These are phyloP conservation scores for Lithophane ornitopus DNA, from an alignment of 2,888 invertebrate species.

Conservation along the genomic window DNA sequence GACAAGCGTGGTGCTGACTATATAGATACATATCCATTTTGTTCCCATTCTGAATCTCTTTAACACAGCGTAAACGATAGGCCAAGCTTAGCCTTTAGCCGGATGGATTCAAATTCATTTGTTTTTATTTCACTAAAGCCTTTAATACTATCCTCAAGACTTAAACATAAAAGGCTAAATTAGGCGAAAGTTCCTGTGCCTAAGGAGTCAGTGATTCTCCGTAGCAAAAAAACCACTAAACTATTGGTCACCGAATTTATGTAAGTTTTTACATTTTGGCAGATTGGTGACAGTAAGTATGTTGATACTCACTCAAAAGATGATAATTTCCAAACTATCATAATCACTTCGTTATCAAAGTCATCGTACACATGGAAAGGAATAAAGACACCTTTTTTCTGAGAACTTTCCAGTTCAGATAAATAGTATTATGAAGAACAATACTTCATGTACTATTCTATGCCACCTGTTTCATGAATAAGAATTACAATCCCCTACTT, in stretches of 20 bases:
- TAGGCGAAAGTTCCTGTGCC: too few relatives aligned
- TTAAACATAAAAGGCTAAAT: too few relatives aligned
- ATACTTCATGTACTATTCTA: not conserved
- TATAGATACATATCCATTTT: not conserved
- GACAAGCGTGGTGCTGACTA: not conserved
- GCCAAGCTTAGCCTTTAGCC: not conserved
- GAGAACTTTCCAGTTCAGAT: not conserved
- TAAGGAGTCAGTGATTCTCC: too few relatives aligned
- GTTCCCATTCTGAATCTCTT: not conserved
- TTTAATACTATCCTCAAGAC: too few relatives aligned
- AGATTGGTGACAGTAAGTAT: not conserved
- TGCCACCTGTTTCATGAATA: not conserved
- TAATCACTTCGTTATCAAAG: not conserved
- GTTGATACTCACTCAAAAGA: not conserved
- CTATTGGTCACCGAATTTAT: too few relatives aligned
- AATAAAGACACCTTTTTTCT: not conserved
- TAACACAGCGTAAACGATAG: not conserved
- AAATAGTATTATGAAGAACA: not conserved
- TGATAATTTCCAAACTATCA: not conserved
- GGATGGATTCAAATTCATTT: too few relatives aligned
- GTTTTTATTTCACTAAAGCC: too few relatives aligned
- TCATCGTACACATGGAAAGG: not conserved
- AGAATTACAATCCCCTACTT: not conserved
- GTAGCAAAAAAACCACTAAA: too few relatives aligned
- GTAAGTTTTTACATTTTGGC: not conserved